Conservation (phyloP, 2,797 vertebrate genomes). For the Prionace glauca region DNA sequence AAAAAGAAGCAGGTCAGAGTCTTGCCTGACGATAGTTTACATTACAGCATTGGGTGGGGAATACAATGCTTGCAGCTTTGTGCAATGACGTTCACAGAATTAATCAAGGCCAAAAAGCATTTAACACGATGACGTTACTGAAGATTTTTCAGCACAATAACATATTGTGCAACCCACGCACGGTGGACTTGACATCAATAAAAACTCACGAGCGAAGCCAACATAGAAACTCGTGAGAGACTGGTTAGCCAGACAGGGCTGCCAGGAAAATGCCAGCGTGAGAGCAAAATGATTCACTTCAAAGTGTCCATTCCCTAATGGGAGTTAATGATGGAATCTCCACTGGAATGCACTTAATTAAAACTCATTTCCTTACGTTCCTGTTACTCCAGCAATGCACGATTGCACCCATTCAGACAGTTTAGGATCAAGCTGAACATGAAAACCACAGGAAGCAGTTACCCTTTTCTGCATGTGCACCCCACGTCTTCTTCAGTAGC, state of each 20-base stretch:
- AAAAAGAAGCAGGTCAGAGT: background rate
- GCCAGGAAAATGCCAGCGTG: conserved; percentile 20
- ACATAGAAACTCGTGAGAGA: background rate
- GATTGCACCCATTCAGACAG: conserved; percentile 18
- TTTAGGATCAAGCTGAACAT: background rate
- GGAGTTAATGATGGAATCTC: conserved; percentile 33
- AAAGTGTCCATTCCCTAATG: conserved; percentile 32
- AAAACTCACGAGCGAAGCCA: background rate
- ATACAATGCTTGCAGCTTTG: background rate
- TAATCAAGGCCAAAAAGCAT: background rate
- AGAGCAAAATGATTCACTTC: conserved; percentile 21
- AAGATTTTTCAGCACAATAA: conserved; percentile 7
- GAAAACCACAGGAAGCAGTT: background rate
- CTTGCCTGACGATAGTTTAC: background rate
- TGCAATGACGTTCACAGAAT: conserved; percentile 15
- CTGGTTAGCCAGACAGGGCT: background rate
- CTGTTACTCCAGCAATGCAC: conserved; percentile 22
- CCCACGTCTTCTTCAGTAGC: background rate
- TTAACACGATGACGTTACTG: background rate
- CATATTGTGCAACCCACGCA: background rate
- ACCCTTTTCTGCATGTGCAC: conserved; percentile 11
- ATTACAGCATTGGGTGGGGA: background rate
- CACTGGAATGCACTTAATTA: conserved; percentile 28
- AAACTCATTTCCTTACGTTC: conserved; percentile 34
- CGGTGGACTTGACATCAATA: background rate